Evolutionary conservation across 2,113 vertebrate genomes (phyloP).

Genomic region (Erythrolamprus reginae): DNA sequence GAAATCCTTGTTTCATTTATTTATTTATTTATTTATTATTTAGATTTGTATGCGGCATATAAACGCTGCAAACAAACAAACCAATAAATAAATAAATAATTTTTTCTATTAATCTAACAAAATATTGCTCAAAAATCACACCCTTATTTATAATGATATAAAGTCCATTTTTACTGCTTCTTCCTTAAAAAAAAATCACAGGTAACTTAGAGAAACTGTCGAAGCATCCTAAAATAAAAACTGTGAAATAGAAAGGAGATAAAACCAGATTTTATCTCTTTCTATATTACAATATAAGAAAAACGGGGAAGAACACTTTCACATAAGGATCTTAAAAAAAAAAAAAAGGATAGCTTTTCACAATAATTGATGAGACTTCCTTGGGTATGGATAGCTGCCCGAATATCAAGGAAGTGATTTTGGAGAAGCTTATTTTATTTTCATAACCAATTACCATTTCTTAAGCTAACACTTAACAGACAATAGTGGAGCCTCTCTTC

Average conservation of each 20-base stretch:
- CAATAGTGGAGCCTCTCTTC: conserved; percentile 15
- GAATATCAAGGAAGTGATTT: not conserved
- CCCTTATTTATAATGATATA: not conserved
- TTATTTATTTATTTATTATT: too few species aligned
- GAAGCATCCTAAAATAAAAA: not conserved
- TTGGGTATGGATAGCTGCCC: not conserved
- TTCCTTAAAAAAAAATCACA: not conserved
- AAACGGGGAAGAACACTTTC: not conserved
- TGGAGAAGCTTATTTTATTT: not conserved
- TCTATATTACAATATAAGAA: not conserved
- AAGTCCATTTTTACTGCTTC: not conserved
- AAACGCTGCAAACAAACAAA: too few species aligned
- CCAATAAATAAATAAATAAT: too few species aligned
- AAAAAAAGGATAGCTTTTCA: not conserved
- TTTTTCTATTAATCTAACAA: not conserved
- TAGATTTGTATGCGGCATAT: too few species aligned
- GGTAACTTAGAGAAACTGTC: not conserved
- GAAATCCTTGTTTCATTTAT: not conserved
- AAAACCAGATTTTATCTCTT: not conserved
- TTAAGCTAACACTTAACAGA: not conserved
- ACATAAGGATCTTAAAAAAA: not conserved
- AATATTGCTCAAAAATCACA: not conserved
- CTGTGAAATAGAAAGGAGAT: not conserved
- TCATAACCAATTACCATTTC: not conserved
- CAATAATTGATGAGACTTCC: not conserved